Evolutionary conservation across 2,113 vertebrate species (phyloP), one percentile per base, ranked within the genome.

Genomic region (Colistium nudipinnis): DNA sequence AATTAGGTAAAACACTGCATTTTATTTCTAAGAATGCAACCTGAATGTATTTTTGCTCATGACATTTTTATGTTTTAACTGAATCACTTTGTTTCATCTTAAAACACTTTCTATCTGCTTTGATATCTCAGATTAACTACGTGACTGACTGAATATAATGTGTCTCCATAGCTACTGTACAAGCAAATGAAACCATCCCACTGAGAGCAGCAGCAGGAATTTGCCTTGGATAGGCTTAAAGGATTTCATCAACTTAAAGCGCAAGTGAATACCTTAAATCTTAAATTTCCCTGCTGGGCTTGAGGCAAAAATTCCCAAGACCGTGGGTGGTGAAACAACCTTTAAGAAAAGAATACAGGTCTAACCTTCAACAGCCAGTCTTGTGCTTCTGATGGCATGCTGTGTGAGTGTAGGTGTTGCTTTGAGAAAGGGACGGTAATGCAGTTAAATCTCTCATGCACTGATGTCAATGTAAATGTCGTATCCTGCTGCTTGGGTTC

Each of bases 371-470:
- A 3, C 14, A 11, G 33, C 55, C 53, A 20, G 68, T 74, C 38
- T 43, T 79, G 56, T 60, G 19, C 27, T 54, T 35, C 64, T 51
- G 54, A 41, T 38, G 1, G 31, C 80, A 45, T 62, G 78, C 80
- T 82, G 84, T 69, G 86, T 66, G 53, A 62, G 66, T 59, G 63
- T 53, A 36, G 28, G 59, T 70, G 67, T 75, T 78, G 52, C 70
- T 68, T 38, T 71, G 68, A 74, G 53, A 83, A 75, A 14, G 4
- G 49, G 48, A 36, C 64, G 27, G 51, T 74, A 54, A 47, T 72
- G 17, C 54, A 56, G 38, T 73, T 19, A 60, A 69, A 55, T n/a
- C n/a, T n/a, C n/a, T n/a, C n/a, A 67, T 41, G 71, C 53, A 47
- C 25, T 48, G 39, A 59, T 74, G 27, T 66, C 55, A 76, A 76